phyloP scores from a whole-genome alignment of 2,113 vertebrate species.

The Neodon shergylaensis region DNA sequence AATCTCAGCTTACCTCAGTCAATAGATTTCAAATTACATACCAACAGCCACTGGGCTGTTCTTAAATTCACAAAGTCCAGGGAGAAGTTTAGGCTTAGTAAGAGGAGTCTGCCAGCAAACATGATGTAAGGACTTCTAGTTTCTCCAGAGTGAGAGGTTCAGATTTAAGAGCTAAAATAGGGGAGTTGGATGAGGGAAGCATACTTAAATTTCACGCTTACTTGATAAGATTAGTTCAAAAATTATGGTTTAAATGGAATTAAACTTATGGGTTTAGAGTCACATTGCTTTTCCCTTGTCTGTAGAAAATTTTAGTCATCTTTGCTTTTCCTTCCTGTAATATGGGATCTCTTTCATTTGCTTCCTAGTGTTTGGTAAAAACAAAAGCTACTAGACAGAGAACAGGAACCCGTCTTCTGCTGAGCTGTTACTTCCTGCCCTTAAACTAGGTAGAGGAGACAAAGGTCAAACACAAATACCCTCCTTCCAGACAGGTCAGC shows the following conservation, averaged over 20 bases:
- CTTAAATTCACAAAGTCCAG: not conserved
- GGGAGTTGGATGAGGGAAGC: not conserved
- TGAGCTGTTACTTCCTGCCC: constrained; percentile 66
- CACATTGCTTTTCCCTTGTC: constrained; percentile 4
- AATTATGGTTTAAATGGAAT: not conserved
- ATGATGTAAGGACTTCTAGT: not conserved
- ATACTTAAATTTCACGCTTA: not conserved
- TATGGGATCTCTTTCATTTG: constrained; percentile 41
- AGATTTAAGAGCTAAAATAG: constrained; percentile 7
- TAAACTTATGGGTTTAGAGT: not conserved
- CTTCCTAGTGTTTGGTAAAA: constrained; percentile 46
- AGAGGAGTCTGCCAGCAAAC: not conserved
- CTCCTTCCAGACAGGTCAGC: constrained; percentile 62
- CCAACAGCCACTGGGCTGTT: not conserved
- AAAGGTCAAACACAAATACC: constrained; percentile 56
- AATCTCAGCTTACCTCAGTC: not conserved
- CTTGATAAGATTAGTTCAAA: not conserved
- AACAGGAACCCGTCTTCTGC: constrained; percentile 54
- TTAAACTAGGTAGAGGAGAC: constrained; percentile 64
- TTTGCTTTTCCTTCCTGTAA: not conserved
- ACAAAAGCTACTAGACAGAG: constrained; percentile 10
- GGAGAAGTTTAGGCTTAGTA: not conserved
- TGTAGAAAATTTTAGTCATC: not conserved
- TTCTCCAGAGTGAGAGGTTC: not conserved
- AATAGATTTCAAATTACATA: not conserved